phyloP scores from a whole-genome alignment of 2,113 vertebrate genomes.

The Megatriorchis doriae region DNA sequence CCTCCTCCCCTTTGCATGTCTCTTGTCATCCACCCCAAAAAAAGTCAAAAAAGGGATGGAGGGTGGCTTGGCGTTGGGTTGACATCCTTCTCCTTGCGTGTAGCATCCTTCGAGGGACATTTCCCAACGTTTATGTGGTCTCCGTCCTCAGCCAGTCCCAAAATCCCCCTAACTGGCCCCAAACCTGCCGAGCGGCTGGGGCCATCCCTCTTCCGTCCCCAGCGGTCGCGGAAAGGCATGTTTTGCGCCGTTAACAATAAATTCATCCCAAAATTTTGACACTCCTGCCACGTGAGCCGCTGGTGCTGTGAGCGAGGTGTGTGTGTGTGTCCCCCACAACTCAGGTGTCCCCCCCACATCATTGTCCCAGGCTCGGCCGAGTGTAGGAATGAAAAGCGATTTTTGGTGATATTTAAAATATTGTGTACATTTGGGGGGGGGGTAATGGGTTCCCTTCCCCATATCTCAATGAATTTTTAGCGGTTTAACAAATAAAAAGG shows the following conservation, averaged over 20 bases:
- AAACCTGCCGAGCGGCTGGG: fast-evolving
- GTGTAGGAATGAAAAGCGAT: constrained; percentile 30
- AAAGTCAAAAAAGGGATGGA: background rate
- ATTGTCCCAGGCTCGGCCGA: background rate
- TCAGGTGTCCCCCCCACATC: background rate
- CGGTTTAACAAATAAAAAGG: constrained; percentile 75
- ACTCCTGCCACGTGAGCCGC: background rate
- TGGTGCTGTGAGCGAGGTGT: constrained; percentile 62
- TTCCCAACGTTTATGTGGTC: background rate
- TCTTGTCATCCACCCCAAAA: background rate
- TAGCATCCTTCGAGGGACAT: background rate
- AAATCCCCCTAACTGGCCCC: background rate
- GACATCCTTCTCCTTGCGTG: fast-evolving
- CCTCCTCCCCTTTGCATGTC: background rate
- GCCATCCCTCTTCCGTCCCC: background rate
- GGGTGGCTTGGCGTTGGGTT: fast-evolving
- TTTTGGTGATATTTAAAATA: constrained; percentile 63
- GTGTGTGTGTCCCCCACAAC: background rate
- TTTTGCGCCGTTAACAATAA: background rate
- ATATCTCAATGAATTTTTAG: constrained; percentile 63
- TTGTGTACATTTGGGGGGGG: constrained; percentile 12
- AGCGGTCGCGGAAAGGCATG: background rate
- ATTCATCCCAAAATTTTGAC: background rate
- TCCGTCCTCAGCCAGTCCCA: background rate
- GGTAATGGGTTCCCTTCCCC: background rate